Percentiles rank a stretch among this genome's conserved stretches.
phyloP scores from a whole-genome alignment of 2,113 vertebrate species.

The Elachura formosa region DNA sequence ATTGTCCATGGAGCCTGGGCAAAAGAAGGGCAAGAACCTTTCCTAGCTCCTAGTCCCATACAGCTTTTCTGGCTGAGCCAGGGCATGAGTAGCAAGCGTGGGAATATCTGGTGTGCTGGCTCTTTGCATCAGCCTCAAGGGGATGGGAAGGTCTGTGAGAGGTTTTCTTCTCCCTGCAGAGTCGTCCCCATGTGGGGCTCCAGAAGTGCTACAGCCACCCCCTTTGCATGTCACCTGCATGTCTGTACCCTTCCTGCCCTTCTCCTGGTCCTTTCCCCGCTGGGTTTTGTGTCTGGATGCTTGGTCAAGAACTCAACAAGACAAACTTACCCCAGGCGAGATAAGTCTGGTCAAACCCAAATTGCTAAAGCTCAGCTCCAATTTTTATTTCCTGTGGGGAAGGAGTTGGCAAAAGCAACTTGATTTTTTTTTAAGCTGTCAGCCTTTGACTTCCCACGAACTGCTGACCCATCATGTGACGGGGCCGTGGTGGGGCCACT shows the following conservation, averaged over 20 bases:
- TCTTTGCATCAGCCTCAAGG: fast-evolving
- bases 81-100: not conserved
- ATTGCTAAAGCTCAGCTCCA: not conserved
- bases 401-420: not conserved
- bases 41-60: not conserved
- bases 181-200: fast-evolving
- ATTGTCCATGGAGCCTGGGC: conserved; percentile 9
- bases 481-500: fast-evolving
- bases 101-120: not conserved
- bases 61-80: not conserved
- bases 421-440: not conserved
- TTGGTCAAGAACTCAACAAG: not conserved
- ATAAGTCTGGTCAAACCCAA: not conserved
- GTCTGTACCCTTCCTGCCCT: not conserved
- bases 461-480: conserved; percentile 42
- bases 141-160: not conserved
- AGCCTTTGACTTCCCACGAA: conserved; percentile 1
- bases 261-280: not conserved
- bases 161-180: not conserved
- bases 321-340: not conserved
- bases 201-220: not conserved
- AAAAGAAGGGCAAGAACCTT: conserved; percentile 27
- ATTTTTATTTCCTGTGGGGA: conserved; percentile 32
- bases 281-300: not conserved
- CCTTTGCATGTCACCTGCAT: not conserved